Percentiles rank a stretch among this genome's conserved stretches.
These are phyloP conservation scores for Gonioctena quinquepunctata DNA, from an alignment of 1,140 invertebrate genomes.

Conservation along the genomic window DNA sequence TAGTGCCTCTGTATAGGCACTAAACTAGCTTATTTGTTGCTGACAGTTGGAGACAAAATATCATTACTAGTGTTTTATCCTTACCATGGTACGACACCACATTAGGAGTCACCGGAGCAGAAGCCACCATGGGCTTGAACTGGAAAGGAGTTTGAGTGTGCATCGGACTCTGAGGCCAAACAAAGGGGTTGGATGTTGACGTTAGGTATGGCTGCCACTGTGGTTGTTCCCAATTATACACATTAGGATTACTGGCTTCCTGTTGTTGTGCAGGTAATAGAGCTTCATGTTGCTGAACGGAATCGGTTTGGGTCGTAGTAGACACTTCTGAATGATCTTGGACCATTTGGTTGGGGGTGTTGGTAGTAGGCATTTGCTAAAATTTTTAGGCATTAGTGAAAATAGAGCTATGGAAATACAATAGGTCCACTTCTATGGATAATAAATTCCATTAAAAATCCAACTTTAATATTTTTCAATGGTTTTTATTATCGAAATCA, in stretches of 20 bases:
- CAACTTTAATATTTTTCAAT: too few species aligned
- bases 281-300: not conserved
- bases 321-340: not conserved
- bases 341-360: not conserved
- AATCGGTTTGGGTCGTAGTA: not conserved
- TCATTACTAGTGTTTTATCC: too few species aligned
- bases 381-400: too few species aligned
- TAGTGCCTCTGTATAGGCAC: too few species aligned
- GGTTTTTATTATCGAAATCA: too few species aligned
- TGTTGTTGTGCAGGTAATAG: not conserved
- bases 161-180: slow-evolving; percentile 33
- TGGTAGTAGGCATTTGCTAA: not conserved
- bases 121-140: slow-evolving; percentile 41
- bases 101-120: slow-evolving; percentile 39
- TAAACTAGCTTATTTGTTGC: too few species aligned
- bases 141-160: slow-evolving; percentile 23
- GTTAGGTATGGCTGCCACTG: slow-evolving; percentile 26
- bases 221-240: slow-evolving; percentile 26
- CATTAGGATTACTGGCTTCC: not conserved
- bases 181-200: slow-evolving; percentile 22
- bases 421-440: too few species aligned
- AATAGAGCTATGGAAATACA: too few species aligned
- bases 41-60: too few species aligned
- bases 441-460: too few species aligned
- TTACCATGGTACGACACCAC: slow-evolving; percentile 42